phyloP scores from a whole-genome alignment of 2,888 invertebrate species.

The Cephus pygmeus region DNA sequence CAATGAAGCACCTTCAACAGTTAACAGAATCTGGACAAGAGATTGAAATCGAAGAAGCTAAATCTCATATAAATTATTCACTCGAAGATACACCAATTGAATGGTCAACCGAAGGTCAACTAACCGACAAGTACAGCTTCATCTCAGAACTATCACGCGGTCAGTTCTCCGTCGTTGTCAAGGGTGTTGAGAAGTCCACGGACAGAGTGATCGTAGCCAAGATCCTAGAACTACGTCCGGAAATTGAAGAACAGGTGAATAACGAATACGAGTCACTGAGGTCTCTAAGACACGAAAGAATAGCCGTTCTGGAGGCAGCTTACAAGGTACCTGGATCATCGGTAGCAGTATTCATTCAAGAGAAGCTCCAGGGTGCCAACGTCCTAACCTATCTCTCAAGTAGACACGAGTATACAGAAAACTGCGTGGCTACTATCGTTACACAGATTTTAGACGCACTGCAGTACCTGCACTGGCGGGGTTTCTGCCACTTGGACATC shows the following conservation, averaged over 20 bases:
- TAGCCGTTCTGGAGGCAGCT: conserved; percentile 80
- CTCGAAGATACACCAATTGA: conserved; percentile 80
- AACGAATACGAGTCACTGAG: conserved; percentile 87
- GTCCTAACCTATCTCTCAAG: conserved; percentile 89
- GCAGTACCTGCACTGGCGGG: conserved; percentile 95
- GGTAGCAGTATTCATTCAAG: conserved; percentile 79
- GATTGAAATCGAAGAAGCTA: conserved; percentile 72
- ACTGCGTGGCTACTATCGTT: conserved; percentile 88
- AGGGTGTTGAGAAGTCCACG: conserved; percentile 80
- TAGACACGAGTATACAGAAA: conserved; percentile 91
- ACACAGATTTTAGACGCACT: conserved; percentile 89
- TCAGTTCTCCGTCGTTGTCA: conserved; percentile 86
- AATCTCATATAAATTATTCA: conserved; percentile 77
- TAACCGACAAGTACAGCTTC: conserved; percentile 83
- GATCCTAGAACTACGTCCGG: conserved; percentile 77
- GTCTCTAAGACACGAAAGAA: conserved; percentile 87
- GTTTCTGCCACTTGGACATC: conserved; percentile 87
- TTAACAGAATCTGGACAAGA: conserved; percentile 85
- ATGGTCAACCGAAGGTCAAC: conserved; percentile 76
- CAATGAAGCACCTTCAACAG: conserved; percentile 86
- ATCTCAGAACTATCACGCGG: conserved; percentile 89
- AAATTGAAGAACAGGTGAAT: conserved; percentile 75
- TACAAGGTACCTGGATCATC: conserved; percentile 77
- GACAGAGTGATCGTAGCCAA: conserved; percentile 87
- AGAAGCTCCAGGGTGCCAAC: conserved; percentile 91